Conservation (phyloP, 2,888 invertebrate species). For the Phania funesta region DNA sequence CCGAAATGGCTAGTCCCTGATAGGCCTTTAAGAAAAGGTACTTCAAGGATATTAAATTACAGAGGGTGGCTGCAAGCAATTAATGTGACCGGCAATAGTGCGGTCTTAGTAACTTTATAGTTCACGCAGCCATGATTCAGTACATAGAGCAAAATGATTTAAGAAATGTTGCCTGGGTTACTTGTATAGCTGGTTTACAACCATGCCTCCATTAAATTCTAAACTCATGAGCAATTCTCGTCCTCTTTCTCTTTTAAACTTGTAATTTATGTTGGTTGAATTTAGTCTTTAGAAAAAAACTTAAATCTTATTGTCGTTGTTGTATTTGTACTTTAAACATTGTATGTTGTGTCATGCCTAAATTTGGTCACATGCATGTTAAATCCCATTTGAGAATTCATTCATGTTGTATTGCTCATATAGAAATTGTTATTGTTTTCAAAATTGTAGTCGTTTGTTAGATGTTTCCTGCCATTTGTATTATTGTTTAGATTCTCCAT, state of each 20-base stretch:
- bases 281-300: neutral
- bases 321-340: neutral
- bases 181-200: neutral
- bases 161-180: neutral
- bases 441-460: constrained; percentile 49
- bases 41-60: too few species aligned
- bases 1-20: too few species aligned
- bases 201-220: neutral
- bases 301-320: neutral
- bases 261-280: neutral
- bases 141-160: too few species aligned
- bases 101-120: too few species aligned
- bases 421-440: constrained; percentile 56
- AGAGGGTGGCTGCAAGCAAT: too few species aligned
- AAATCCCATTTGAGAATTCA: constrained; percentile 62
- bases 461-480: constrained; percentile 50
- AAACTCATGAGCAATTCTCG: neutral
- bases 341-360: constrained; percentile 55
- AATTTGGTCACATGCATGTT: constrained; percentile 58
- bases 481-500: constrained; percentile 36
- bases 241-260: neutral
- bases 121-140: too few species aligned
- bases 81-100: too few species aligned
- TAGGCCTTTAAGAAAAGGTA: too few species aligned
- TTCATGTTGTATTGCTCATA: constrained; percentile 50